Percentiles rank a stretch among this genome's conserved stretches.
phyloP scores from a whole-genome alignment of 2,113 vertebrate species.

The Nothoprocta perdicaria region DNA sequence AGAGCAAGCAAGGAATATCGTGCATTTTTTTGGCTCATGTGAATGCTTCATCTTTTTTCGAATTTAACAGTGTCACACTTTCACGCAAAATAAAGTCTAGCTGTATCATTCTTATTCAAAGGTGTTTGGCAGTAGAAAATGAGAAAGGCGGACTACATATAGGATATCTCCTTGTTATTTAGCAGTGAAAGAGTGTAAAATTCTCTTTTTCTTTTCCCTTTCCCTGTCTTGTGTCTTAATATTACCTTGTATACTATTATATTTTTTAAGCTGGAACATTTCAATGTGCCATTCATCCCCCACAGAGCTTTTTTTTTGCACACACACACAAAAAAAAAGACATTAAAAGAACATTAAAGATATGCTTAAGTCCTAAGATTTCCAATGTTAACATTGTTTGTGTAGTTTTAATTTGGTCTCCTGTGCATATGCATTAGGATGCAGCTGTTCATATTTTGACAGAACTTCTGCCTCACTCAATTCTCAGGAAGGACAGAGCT shows the following conservation, averaged over 20 bases:
- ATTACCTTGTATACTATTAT: background rate
- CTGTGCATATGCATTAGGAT: background rate
- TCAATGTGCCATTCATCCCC: background rate
- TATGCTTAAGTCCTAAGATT: background rate
- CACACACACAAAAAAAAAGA: background rate
- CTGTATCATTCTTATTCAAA: background rate
- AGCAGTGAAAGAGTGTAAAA: background rate
- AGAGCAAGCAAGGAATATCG: background rate
- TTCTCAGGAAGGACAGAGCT: background rate
- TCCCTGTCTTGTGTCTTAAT: background rate
- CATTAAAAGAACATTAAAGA: constrained; percentile 12
- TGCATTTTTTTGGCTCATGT: background rate
- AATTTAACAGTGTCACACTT: background rate
- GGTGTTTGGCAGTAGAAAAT: background rate
- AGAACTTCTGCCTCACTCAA: background rate
- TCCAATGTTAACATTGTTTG: background rate
- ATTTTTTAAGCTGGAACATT: background rate
- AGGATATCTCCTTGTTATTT: background rate
- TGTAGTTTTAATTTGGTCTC: background rate
- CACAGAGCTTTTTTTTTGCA: background rate
- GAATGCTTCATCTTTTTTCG: background rate
- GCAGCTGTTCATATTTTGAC: background rate
- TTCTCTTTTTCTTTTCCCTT: background rate
- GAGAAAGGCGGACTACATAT: background rate
- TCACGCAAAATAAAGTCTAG: background rate